Base-by-base conservation (phyloP, 2,113 vertebrate genomes). In the Myotis lucifugus region DNA sequence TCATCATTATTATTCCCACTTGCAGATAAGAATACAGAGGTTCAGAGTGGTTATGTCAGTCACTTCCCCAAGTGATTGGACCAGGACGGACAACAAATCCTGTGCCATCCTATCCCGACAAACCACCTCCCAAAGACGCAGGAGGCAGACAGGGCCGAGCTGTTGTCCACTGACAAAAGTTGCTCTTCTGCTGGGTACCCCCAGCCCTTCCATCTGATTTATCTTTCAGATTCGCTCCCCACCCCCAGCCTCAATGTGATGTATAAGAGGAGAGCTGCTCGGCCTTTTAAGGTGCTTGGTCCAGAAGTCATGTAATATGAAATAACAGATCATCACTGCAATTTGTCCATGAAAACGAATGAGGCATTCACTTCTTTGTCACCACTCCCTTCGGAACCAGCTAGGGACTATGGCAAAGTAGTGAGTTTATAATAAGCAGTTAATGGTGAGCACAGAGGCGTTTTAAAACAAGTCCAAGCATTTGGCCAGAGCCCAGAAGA, bases 401-500 rank as follows among this genome's bases (percentile, higher is more conserved):
- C 69, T 76, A 77, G 18, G 25, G 59, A 93, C 70, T 61, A 13
- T 17, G 42, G 82, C 72, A 14, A 23, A 1, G 32, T 19, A 73
- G 37, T 7, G 1, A 86, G 34, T 85, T 72, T 96, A 96, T n/a
- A 92, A 69, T 96, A 97, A 91, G 94, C 70, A 90, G 42, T 67
- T 83, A 61, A 94, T 94, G 94, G 95, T 95, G 76, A 66, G 81
- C 4, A 0, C 9, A 23, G 70, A 82, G 95, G 93, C 83, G 88
- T 97, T 95, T 90, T 66, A 74, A 95, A 97, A 82, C 91, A 97
- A 98, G 91, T 94, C 52, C 94, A 95, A 97, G 59, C 37, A 91
- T 96, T 96, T 98, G 98, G 98, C 97, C 56, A 32, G 72, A 93
- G 54, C 93, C 98, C 98, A 98, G 92, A 29, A 97, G 91, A 90